Conservation (phyloP, 1,140 invertebrate genomes). For the Aphis craccivora region DNA sequence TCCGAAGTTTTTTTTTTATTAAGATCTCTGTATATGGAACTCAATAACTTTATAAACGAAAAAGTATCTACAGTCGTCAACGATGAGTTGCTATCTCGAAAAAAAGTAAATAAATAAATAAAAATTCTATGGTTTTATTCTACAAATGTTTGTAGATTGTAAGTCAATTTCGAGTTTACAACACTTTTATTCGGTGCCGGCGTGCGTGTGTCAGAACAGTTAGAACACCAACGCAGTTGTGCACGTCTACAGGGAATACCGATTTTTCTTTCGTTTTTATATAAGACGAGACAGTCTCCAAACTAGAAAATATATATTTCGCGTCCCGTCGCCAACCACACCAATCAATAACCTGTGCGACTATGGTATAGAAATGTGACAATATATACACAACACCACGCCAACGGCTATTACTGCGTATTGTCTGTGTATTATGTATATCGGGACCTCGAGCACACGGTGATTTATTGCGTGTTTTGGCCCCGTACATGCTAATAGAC, state of each 20-base stretch:
- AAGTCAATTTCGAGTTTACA: constrained; percentile 3
- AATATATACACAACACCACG: background rate
- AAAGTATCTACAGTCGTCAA: background rate
- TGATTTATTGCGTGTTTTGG: constrained; percentile 50
- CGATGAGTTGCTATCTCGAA: background rate
- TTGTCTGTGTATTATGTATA: constrained; percentile 7
- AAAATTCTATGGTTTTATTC: background rate
- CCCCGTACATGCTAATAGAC: constrained; percentile 50
- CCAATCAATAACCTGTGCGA: background rate
- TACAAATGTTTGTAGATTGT: background rate
- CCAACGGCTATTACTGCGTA: background rate
- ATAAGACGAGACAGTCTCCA: background rate
- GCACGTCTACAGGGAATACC: background rate
- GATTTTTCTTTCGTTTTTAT: background rate
- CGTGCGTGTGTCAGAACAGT: background rate
- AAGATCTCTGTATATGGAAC: background rate
- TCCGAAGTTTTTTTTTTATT: constrained; percentile 25
- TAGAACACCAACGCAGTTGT: background rate
- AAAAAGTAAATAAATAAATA: background rate
- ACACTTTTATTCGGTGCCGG: background rate
- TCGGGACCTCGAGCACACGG: background rate
- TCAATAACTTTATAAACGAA: background rate
- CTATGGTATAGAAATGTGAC: constrained; percentile 10
- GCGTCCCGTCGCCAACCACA: background rate
- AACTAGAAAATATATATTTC: constrained; percentile 19